These are phyloP conservation scores for Anneissia japonica DNA, from an alignment of 35 echinoderm and acorn worm species.

Conservation along the genomic window DNA sequence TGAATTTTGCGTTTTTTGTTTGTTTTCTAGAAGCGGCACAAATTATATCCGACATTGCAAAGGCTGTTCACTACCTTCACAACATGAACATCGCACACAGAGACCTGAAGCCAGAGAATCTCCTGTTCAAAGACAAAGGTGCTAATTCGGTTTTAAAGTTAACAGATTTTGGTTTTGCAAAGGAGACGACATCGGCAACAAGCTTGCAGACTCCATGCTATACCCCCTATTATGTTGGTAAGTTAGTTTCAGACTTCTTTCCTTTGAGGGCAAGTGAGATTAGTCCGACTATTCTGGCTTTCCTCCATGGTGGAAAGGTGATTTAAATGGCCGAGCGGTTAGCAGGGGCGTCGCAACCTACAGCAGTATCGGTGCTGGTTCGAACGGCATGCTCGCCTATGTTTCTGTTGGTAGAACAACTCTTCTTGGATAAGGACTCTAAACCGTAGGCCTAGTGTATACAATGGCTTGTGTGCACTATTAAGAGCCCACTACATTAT, in stretches of 20 bases:
- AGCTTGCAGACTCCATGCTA: constrained; percentile 92
- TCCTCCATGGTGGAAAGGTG: no score
- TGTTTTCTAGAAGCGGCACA: constrained; percentile 78
- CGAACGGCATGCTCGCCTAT: neutral
- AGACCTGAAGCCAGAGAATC: constrained; percentile 94
- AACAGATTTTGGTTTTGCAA: constrained; percentile 96
- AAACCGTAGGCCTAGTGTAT: no score
- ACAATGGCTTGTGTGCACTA: no score
- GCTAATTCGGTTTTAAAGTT: constrained; percentile 70
- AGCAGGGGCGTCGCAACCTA: neutral
- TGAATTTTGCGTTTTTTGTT: neutral
- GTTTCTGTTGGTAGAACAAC: neutral
- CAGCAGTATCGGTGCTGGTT: neutral
- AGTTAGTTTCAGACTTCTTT: constrained; percentile 12
- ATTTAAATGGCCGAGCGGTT: no score
- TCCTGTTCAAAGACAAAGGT: constrained; percentile 61
- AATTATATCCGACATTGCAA: constrained; percentile 75
- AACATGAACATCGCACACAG: constrained; percentile 89
- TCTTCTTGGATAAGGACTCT: no score
- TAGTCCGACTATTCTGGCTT: neutral
- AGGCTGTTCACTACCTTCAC: constrained; percentile 78
- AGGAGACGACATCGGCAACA: constrained; percentile 72
- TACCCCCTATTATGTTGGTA: constrained; percentile 97
- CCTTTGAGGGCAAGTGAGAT: neutral
- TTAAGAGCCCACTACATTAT: no score